These are phyloP conservation scores for Actenoides hombroni DNA, from an alignment of 2,113 vertebrate genomes.

Conservation along the genomic window DNA sequence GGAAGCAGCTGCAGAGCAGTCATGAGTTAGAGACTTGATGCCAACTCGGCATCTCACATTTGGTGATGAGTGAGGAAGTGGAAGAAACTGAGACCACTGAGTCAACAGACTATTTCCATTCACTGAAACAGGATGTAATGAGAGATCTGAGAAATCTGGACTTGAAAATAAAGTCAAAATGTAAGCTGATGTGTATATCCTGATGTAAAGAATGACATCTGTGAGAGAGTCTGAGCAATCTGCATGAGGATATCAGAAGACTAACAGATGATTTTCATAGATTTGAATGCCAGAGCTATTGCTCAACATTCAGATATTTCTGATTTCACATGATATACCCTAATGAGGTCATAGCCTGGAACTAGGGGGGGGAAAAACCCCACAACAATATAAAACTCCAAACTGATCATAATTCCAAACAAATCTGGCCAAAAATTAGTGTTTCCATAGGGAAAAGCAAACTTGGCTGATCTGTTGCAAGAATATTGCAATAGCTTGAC, in stretches of 20 bases:
- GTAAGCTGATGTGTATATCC: background rate
- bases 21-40: background rate
- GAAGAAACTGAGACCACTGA: constrained; percentile 7
- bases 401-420: background rate
- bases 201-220: constrained; percentile 27
- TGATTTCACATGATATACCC: constrained; percentile 39
- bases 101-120: background rate
- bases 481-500: background rate
- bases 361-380: background rate
- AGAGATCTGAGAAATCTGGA: constrained; percentile 23
- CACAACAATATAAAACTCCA: background rate
- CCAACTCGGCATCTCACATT: background rate
- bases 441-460: background rate
- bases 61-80: constrained; percentile 11
- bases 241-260: background rate
- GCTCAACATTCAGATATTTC: constrained; percentile 28
- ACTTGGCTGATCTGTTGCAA: background rate
- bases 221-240: constrained; percentile 5
- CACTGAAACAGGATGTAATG: background rate
- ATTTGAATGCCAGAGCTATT: constrained; percentile 26
- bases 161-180: constrained; percentile 35
- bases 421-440: background rate
- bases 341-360: constrained; percentile 32
- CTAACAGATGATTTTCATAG: constrained; percentile 38
- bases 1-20: background rate